Percentiles rank a stretch among this genome's conserved stretches.
These are phyloP conservation scores for Uromys caudimaculatus DNA, from an alignment of 2,797 vertebrate genomes.

Conservation along the genomic window DNA sequence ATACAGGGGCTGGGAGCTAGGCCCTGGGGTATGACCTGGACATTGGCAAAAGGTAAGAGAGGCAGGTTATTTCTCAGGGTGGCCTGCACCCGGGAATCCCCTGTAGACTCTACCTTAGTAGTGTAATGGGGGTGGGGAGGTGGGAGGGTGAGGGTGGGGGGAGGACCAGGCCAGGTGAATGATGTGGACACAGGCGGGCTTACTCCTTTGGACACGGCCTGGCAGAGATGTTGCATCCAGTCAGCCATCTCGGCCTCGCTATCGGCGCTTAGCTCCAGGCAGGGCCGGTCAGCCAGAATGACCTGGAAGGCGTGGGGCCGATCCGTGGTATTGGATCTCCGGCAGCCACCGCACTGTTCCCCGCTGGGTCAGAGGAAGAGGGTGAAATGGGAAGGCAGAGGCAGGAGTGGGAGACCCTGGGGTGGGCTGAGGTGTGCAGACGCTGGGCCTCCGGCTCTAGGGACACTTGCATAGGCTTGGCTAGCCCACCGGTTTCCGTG, in stretches of 20 bases:
- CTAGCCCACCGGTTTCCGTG: background rate
- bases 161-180: rapidly evolving
- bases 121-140: background rate
- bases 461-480: background rate
- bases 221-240: slow-evolving; percentile 98
- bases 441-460: background rate
- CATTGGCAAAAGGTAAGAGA: background rate
- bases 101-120: background rate
- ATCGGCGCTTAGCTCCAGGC: slow-evolving; percentile 94
- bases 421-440: background rate
- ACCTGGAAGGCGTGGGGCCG: slow-evolving; percentile 97
- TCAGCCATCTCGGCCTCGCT: slow-evolving; percentile 97
- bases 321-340: slow-evolving; percentile 94
- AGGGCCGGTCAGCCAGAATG: slow-evolving; percentile 93
- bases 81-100: background rate
- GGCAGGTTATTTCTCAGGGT: background rate
- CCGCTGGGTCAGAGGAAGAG: slow-evolving; percentile 89
- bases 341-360: slow-evolving; percentile 97
- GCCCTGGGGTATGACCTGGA: slow-evolving; percentile 95
- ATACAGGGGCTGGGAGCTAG: slow-evolving; percentile 93
- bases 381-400: background rate
- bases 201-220: slow-evolving; percentile 98
- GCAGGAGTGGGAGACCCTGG: background rate
- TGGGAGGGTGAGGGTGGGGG: background rate
- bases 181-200: slow-evolving; percentile 4